Conservation (phyloP, 2,113 vertebrate species). For the Bubo scandiacus region DNA sequence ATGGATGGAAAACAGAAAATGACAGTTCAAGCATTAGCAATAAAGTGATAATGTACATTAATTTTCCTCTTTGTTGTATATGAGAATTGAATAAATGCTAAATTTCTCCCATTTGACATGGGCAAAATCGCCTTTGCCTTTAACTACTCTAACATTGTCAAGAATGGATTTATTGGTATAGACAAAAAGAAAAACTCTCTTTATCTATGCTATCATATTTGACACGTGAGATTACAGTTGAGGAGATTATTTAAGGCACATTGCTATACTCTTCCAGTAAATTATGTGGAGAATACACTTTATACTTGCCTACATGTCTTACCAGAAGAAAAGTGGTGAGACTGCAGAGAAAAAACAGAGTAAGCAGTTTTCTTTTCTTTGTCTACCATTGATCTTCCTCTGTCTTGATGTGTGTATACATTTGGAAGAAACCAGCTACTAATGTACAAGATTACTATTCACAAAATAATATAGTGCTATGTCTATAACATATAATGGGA, state of each 20-base stretch:
- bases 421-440: neutral
- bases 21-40: neutral
- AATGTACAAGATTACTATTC: neutral
- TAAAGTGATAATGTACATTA: neutral
- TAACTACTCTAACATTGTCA: neutral
- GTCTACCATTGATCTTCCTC: neutral
- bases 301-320: neutral
- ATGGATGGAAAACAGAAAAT: neutral
- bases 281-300: neutral
- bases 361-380: neutral
- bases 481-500: neutral
- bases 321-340: neutral
- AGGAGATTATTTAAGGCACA: neutral
- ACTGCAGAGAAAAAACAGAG: neutral
- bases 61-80: neutral
- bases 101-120: neutral
- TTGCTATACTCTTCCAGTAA: neutral
- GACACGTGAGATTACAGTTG: neutral
- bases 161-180: neutral
- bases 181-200: neutral
- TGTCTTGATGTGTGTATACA: neutral
- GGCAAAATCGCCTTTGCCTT: neutral
- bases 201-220: neutral
- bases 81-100: neutral
- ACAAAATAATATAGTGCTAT: neutral